Percentiles rank a stretch among this genome's conserved stretches.
Conservation (phyloP, 2,888 invertebrate species). For the Rosalia funebris region DNA sequence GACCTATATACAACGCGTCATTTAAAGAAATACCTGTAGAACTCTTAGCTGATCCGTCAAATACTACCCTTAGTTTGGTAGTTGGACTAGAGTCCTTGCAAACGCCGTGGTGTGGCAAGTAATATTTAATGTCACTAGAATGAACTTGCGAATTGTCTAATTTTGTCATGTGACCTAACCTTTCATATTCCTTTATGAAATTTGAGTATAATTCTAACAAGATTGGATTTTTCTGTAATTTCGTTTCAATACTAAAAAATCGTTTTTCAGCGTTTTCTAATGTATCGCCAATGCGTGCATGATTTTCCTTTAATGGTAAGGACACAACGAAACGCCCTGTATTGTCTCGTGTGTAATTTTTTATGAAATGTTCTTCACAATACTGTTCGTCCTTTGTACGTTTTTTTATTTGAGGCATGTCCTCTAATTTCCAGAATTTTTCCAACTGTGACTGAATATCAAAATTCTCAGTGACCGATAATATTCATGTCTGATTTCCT, state of each 20-base stretch:
- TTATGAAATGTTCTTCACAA: background rate
- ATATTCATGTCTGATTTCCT: background rate
- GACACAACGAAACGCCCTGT: background rate
- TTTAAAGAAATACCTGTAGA: background rate
- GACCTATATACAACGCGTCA: conserved; percentile 12
- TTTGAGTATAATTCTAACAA: background rate
- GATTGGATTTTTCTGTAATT: background rate
- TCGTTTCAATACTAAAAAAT: background rate
- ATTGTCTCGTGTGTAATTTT: background rate
- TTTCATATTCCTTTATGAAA: background rate
- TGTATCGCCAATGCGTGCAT: background rate
- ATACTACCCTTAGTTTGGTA: conserved; percentile 1
- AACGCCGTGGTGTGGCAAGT: conserved; percentile 13
- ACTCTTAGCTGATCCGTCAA: background rate
- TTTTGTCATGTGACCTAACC: conserved; percentile 1
- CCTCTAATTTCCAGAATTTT: conserved; percentile 3
- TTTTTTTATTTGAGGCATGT: background rate
- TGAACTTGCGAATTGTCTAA: background rate
- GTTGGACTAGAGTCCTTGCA: background rate
- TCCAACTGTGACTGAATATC: background rate
- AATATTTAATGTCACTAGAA: background rate
- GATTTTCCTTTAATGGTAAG: background rate
- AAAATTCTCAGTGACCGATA: background rate
- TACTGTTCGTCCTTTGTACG: background rate
- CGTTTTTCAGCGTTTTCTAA: background rate